Conservation (phyloP, 2,797 vertebrate genomes). For the Lepilemur ruficaudatus region DNA sequence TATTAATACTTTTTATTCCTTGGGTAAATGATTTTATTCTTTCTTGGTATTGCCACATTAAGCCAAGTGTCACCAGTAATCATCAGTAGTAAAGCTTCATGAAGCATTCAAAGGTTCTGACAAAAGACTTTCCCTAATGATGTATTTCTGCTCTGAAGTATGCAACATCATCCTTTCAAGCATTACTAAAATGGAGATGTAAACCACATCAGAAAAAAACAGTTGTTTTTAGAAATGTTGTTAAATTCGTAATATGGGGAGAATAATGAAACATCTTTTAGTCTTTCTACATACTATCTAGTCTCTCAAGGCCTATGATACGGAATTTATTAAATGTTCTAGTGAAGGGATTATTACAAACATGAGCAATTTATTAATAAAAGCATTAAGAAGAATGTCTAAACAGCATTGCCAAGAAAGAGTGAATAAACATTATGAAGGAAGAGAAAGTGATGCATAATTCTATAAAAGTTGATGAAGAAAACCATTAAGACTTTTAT, state of each 20-base stretch:
- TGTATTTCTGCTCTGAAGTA: not conserved
- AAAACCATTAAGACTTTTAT: slow-evolving; percentile 1
- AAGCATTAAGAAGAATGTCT: not conserved
- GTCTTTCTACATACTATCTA: not conserved
- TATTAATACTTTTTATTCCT: not conserved
- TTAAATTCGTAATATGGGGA: not conserved
- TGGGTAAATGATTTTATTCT: slow-evolving; percentile 1
- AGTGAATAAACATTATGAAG: not conserved
- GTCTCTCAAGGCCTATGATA: not conserved
- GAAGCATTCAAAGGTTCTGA: not conserved
- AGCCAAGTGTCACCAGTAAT: not conserved
- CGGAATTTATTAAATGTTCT: not conserved
- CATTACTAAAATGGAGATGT: not conserved
- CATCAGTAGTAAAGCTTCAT: not conserved
- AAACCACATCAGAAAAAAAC: not conserved
- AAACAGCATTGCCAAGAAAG: not conserved
- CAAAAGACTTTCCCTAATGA: not conserved
- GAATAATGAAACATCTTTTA: slow-evolving; percentile 15
- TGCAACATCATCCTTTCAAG: not conserved
- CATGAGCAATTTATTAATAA: not conserved
- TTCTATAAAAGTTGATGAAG: slow-evolving; percentile 14
- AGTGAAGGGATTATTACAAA: not conserved
- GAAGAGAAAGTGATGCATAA: not conserved
- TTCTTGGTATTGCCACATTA: slow-evolving; percentile 18
- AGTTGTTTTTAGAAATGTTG: slow-evolving; percentile 35